Base-by-base conservation (phyloP, 1,140 invertebrate species). In the Hydropsyche tenuis region DNA sequence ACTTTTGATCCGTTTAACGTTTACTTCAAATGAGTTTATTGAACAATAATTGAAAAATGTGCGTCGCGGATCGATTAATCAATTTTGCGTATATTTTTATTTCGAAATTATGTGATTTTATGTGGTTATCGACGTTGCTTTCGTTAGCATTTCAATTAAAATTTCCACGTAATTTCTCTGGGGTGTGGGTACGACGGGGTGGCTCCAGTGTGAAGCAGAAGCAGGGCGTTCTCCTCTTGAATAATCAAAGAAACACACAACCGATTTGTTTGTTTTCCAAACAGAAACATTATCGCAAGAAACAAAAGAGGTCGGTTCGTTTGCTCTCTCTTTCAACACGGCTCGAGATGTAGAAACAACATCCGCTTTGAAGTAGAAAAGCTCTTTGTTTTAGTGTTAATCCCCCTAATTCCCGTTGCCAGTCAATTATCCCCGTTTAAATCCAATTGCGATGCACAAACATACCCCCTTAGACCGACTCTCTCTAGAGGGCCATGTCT, bases 381-480 rank as follows among this genome's bases (percentile, higher is more conserved):
- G 73, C 76, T 77, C 75, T 77, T 77, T 75, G 76, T 77, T 72
- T 77, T 64, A 77, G 73, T 77, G 76, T 77, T 74, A 77, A 77
- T 73, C 73, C 73, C 76, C 74, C 62, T 78, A 78, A 78, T 78
- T 78, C 74, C 72, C 60, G 46, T 75, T 78, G 73, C 76, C 74
- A 76, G 74, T 78, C 74, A 78, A 78, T 78, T 78, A 78, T 78
- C 76, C 76, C 76, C 76, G 72, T 78, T 78, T 78, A 78, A 75
- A 78, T 78, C 76, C 76, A 78, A 78, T 78, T 75, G 76, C 69
- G 74, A 73, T 75, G 73, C 73, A 75, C 76, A 75, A 75, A 75
- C 76, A 75, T 66, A 75, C 53, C n/a, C 72, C 45, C 37, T 56
- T 60, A 37, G 30, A 37, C 20, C 18, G 11, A 7, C 53, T 9